Conservation (phyloP, 2,113 vertebrate species). For the Megaceryle maxima region DNA sequence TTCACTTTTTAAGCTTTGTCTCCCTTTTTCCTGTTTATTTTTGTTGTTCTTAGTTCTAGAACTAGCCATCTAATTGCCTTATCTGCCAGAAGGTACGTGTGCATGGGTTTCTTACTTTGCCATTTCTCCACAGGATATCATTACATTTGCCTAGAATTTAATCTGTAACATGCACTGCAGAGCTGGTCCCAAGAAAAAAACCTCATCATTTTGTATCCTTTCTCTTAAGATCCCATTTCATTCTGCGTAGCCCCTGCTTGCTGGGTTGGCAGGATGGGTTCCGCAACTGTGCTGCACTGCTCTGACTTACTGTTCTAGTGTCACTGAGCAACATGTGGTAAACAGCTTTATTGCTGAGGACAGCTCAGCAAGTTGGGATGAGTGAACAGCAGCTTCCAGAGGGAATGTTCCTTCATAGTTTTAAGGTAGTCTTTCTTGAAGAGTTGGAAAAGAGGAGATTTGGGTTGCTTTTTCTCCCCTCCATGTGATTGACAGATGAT, state of each 20-base stretch:
- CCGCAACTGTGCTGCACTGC: fast-evolving
- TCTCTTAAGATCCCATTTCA: neutral
- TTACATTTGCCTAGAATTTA: neutral
- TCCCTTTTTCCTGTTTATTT: neutral
- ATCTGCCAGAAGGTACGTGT: neutral
- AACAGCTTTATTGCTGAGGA: neutral
- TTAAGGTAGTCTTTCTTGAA: neutral
- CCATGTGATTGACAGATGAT: neutral
- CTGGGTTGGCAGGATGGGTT: neutral
- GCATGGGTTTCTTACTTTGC: neutral
- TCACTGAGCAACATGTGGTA: neutral
- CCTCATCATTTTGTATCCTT: neutral
- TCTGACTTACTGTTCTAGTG: neutral
- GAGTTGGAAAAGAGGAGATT: neutral
- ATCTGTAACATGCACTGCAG: fast-evolving
- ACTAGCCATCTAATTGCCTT: neutral
- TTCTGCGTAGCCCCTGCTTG: neutral
- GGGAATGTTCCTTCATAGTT: neutral
- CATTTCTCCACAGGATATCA: neutral
- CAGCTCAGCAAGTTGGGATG: neutral
- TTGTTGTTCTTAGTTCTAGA: neutral
- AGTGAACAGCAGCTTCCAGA: neutral
- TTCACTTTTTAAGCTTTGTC: neutral
- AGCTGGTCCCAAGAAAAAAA: neutral
- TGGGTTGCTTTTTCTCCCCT: neutral